Percentiles rank a stretch among this genome's conserved stretches.
Evolutionary conservation across 2,888 invertebrate species (phyloP).

Genomic region (Gryllus longicercus): DNA sequence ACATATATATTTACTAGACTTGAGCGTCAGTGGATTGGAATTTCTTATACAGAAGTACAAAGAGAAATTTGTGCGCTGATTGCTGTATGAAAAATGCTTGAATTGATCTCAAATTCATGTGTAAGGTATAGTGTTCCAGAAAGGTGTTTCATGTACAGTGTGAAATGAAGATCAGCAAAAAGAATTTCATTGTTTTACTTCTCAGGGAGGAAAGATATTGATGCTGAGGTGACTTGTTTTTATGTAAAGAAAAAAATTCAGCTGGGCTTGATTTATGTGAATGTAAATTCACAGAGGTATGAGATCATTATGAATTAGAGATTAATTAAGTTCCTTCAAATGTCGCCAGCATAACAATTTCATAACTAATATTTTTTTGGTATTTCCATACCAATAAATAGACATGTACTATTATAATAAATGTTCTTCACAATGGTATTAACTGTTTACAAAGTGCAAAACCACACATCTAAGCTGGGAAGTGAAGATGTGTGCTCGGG

Average conservation of each 20-base stretch:
- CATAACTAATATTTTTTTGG: not conserved
- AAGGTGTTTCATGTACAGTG: too few species aligned
- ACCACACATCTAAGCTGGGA: slow-evolving; percentile 9
- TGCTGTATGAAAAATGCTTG: too few species aligned
- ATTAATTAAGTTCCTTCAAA: not conserved
- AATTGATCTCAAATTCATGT: too few species aligned
- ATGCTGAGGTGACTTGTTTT: too few species aligned
- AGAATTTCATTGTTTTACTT: too few species aligned
- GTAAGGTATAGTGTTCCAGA: too few species aligned
- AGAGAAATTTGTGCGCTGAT: slow-evolving; percentile 6
- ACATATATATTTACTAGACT: not conserved
- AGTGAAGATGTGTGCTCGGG: not conserved
- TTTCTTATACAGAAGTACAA: not conserved
- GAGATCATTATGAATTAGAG: not conserved
- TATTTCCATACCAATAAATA: not conserved
- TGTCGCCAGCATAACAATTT: not conserved
- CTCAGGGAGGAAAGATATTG: too few species aligned
- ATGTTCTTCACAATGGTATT: not conserved
- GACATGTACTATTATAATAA: not conserved
- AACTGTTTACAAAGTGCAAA: slow-evolving; percentile 17
- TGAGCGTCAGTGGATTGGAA: slow-evolving; percentile 1
- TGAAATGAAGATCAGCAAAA: too few species aligned
- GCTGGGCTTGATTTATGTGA: too few species aligned
- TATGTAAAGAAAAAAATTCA: too few species aligned
- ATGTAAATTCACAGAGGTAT: too few species aligned